phyloP scores from a whole-genome alignment of 2,113 vertebrate species.

The Solea senegalensis region DNA sequence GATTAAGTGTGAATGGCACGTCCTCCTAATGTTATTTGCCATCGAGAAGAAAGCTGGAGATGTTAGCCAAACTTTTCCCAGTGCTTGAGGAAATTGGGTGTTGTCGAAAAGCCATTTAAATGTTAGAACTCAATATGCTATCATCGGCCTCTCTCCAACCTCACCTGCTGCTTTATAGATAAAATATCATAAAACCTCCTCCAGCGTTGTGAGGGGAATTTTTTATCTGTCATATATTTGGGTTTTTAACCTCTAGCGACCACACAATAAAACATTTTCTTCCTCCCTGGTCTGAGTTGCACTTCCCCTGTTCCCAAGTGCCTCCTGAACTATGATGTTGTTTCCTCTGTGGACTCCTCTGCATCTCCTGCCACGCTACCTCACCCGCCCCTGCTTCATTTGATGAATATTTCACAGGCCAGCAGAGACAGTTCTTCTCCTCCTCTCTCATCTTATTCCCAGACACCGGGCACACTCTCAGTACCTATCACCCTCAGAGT shows the following conservation, averaged over 20 bases:
- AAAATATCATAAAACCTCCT: slow-evolving; percentile 34
- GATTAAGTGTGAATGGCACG: not conserved
- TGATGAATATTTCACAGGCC: slow-evolving; percentile 81
- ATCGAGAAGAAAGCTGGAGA: slow-evolving; percentile 25
- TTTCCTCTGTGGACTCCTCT: slow-evolving; percentile 55
- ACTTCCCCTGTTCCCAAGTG: slow-evolving; percentile 30
- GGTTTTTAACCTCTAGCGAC: slow-evolving; percentile 36
- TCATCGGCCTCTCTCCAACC: not conserved
- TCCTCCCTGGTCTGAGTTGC: slow-evolving; percentile 19
- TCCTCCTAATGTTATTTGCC: slow-evolving; percentile 11
- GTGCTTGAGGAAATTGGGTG: not conserved
- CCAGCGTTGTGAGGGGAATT: slow-evolving; percentile 11
- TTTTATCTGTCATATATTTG: slow-evolving; percentile 23
- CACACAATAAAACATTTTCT: slow-evolving; percentile 36
- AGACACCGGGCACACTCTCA: slow-evolving; percentile 61
- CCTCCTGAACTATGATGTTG: slow-evolving; percentile 56
- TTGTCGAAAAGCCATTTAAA: slow-evolving; percentile 20
- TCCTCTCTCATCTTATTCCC: slow-evolving; percentile 62
- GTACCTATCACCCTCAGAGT: slow-evolving; percentile 70
- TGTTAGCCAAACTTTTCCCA: slow-evolving; percentile 13
- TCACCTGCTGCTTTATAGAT: slow-evolving; percentile 18
- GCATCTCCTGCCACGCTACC: slow-evolving; percentile 62
- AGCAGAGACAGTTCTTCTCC: slow-evolving; percentile 67
- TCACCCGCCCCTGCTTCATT: slow-evolving; percentile 60
- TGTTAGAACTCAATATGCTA: slow-evolving; percentile 6